phyloP scores from a whole-genome alignment of 1,140 invertebrate species.

The Nixonia krombeini region DNA sequence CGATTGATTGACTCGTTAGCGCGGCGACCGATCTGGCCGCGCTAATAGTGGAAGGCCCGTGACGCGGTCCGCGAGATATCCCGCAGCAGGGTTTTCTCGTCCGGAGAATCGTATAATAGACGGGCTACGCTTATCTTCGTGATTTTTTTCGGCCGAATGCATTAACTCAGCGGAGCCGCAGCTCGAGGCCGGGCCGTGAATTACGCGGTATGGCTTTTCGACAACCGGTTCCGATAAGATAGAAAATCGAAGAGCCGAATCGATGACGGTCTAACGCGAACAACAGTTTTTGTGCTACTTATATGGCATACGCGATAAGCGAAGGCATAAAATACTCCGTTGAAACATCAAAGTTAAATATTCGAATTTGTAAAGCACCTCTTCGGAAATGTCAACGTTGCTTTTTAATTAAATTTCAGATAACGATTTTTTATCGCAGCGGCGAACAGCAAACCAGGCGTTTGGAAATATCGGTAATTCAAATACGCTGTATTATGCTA shows the following conservation, averaged over 20 bases:
- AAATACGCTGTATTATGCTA: no score
- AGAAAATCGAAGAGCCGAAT: slow-evolving; percentile 46
- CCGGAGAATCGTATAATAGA: no score
- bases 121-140: no score
- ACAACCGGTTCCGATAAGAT: slow-evolving; percentile 47
- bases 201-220: slow-evolving; percentile 20
- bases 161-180: no score
- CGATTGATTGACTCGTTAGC: slow-evolving; percentile 47
- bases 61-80: no score
- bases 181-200: no score
- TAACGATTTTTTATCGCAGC: slow-evolving; percentile 40
- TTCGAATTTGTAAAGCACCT: slow-evolving; percentile 37
- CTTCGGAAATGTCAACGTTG: slow-evolving; percentile 39
- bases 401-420: slow-evolving; percentile 44
- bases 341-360: slow-evolving; percentile 46
- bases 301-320: slow-evolving; percentile 36
- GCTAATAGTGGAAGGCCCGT: slow-evolving; percentile 18
- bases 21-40: no score
- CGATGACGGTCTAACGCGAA: slow-evolving; percentile 40
- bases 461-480: no score
- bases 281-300: slow-evolving; percentile 50
- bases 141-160: no score
- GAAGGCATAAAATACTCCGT: slow-evolving; percentile 42
- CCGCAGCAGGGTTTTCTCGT: no score
- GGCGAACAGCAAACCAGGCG: no score